Percentiles rank a stretch among this genome's conserved stretches.
phyloP scores from a whole-genome alignment of 2,113 vertebrate genomes.

The Agapornis roseicollis region DNA sequence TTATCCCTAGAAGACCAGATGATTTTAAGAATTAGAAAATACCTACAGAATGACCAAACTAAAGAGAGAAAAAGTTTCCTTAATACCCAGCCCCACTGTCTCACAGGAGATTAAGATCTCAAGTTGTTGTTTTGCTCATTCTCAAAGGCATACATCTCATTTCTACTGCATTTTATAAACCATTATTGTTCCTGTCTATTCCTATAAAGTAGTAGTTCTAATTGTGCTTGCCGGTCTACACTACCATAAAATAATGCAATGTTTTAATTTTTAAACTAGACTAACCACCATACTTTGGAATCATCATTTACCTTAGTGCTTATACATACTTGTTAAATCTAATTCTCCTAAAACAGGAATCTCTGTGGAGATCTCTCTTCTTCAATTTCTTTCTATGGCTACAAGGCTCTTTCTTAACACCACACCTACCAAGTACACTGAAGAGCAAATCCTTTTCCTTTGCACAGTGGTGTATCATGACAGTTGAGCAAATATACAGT shows the following conservation, averaged over 20 bases:
- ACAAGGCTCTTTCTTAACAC: neutral
- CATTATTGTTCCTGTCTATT: neutral
- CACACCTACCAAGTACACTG: neutral
- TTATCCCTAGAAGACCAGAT: neutral
- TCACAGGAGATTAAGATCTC: neutral
- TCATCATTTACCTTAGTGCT: neutral
- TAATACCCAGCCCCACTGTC: rapidly evolving
- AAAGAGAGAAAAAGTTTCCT: neutral
- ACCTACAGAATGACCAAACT: neutral
- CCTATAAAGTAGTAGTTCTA: neutral
- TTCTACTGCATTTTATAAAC: neutral
- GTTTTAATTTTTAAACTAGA: neutral
- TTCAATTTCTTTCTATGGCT: neutral
- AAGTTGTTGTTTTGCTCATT: neutral
- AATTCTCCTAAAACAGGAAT: neutral
- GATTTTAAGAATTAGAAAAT: neutral
- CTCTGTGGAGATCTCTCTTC: neutral
- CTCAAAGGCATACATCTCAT: neutral
- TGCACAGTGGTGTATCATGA: neutral
- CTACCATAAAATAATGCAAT: neutral
- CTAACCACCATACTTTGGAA: neutral
- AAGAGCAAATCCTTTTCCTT: neutral
- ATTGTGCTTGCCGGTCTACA: neutral
- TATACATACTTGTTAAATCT: neutral
- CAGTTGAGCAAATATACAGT: neutral